Percentiles rank a stretch among this genome's conserved stretches.
These are phyloP conservation scores for Nilaparvata lugens DNA, from an alignment of 1,140 invertebrate species.

Conservation along the genomic window DNA sequence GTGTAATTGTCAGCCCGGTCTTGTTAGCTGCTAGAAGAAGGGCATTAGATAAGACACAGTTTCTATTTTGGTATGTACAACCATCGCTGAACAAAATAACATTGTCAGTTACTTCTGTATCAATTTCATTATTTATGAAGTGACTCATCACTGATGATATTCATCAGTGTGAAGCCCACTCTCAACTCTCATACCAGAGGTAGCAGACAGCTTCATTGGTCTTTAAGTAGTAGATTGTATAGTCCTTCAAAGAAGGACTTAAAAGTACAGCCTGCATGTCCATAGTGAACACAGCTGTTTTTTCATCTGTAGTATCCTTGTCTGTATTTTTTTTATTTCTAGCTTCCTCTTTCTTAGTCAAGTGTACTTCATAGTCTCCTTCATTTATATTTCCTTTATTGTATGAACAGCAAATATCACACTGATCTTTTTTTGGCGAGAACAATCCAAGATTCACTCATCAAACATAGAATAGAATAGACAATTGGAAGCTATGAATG, in stretches of 20 bases:
- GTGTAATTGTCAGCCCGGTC: slow-evolving; percentile 22
- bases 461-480: slow-evolving; percentile 5
- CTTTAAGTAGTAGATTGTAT: slow-evolving; percentile 1
- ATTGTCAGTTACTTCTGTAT: background rate
- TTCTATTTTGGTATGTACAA: slow-evolving; percentile 10
- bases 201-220: slow-evolving; percentile 1
- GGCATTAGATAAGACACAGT: slow-evolving; percentile 25
- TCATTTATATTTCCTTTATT: slow-evolving; percentile 7
- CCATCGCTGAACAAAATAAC: slow-evolving; percentile 22
- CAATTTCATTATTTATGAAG: slow-evolving; percentile 11
- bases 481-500: background rate
- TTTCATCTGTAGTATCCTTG: background rate
- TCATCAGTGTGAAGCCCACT: slow-evolving; percentile 1
- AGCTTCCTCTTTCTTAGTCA: slow-evolving; percentile 2
- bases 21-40: slow-evolving; percentile 17
- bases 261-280: slow-evolving; percentile 11
- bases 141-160: slow-evolving; percentile 21
- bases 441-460: slow-evolving; percentile 6
- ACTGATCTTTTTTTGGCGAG: slow-evolving; percentile 16
- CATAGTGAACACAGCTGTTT: slow-evolving; percentile 11
- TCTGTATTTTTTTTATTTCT: slow-evolving; percentile 6
- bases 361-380: slow-evolving; percentile 6
- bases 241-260: background rate
- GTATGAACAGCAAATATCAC: slow-evolving; percentile 10
- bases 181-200: slow-evolving; percentile 10